Evolutionary conservation across 2,797 vertebrate genomes (phyloP).

Genomic region (Poeciliopsis presidionis): DNA sequence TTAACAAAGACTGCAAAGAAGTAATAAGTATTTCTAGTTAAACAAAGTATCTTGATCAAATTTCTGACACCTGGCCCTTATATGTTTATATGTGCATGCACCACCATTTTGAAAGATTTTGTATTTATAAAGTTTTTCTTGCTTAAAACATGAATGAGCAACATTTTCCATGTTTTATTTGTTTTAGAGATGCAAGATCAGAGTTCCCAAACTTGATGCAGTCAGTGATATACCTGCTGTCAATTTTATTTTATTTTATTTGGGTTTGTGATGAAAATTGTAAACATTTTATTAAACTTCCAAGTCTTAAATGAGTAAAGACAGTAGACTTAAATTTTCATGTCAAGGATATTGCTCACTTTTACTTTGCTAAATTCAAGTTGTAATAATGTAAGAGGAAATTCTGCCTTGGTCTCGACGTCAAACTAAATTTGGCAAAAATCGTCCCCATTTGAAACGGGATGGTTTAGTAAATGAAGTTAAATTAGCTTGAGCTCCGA

Average conservation of each 20-base stretch:
- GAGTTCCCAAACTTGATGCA: neutral
- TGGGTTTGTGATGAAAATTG: neutral
- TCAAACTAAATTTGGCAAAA: conserved; percentile 11
- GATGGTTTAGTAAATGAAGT: conserved; percentile 18
- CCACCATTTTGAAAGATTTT: neutral
- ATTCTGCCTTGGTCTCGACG: neutral
- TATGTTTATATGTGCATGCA: neutral
- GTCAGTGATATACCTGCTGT: neutral
- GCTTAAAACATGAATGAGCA: neutral
- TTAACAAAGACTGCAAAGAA: neutral
- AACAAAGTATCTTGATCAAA: neutral
- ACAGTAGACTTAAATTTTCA: neutral
- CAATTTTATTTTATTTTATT: neutral
- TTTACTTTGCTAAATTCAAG: neutral
- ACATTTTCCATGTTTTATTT: neutral
- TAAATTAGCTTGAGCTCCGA: conserved; percentile 25
- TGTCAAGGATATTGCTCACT: conserved; percentile 5
- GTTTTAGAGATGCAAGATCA: neutral
- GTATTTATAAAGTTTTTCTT: neutral
- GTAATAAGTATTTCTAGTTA: neutral
- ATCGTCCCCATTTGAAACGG: neutral
- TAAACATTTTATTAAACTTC: neutral
- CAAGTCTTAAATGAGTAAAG: neutral
- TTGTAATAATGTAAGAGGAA: neutral
- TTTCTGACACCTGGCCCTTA: neutral